Conservation (phyloP, 2,888 invertebrate species). For the Branchinecta sandiegonensis region DNA sequence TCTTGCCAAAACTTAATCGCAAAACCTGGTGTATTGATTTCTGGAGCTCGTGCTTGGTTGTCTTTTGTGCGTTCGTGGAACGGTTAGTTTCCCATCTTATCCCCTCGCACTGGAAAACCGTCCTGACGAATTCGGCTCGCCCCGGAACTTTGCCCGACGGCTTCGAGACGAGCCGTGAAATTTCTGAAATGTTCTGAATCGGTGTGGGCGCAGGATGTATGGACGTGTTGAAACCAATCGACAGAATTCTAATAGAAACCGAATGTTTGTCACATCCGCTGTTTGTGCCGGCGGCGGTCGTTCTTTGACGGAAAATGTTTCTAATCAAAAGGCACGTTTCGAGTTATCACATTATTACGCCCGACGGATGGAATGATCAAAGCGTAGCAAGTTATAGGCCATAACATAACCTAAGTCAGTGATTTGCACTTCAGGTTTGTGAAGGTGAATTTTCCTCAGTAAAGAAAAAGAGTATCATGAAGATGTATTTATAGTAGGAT, state of each 20-base stretch:
- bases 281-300: background rate
- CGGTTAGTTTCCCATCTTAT: too few species aligned
- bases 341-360: slow-evolving; percentile 4
- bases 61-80: too few species aligned
- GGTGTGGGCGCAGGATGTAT: slow-evolving; percentile 3
- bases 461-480: too few species aligned
- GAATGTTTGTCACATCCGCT: slow-evolving; percentile 16
- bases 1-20: slow-evolving; percentile 5
- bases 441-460: too few species aligned
- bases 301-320: slow-evolving; percentile 14
- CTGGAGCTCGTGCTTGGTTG: too few species aligned
- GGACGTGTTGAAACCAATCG: slow-evolving; percentile 16
- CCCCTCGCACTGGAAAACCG: too few species aligned
- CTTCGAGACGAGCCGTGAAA: slow-evolving; percentile 1
- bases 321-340: slow-evolving; percentile 13
- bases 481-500: too few species aligned
- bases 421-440: too few species aligned
- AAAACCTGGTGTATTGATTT: background rate
- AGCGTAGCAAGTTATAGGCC: too few species aligned
- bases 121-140: background rate
- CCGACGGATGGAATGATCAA: background rate
- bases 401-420: too few species aligned
- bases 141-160: background rate
- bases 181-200: background rate
- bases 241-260: slow-evolving; percentile 14